These are phyloP conservation scores for Ips typographus DNA, from an alignment of 1,140 invertebrate genomes.

Conservation along the genomic window DNA sequence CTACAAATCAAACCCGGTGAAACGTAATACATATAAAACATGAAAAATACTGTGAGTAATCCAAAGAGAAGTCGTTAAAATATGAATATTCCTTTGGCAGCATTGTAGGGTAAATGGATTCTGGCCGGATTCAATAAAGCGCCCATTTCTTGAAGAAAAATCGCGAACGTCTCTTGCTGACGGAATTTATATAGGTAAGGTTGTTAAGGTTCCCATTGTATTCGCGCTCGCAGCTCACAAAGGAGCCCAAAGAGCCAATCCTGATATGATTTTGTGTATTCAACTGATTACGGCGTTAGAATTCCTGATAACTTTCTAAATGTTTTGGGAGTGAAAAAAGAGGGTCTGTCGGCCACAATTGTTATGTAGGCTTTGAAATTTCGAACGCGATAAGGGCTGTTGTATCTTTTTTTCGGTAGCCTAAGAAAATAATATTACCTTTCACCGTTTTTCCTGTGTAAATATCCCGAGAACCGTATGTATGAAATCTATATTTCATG, in stretches of 20 bases:
- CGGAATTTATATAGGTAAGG: slow-evolving; percentile 27
- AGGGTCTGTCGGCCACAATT: background rate
- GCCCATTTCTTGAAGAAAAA: slow-evolving; percentile 22
- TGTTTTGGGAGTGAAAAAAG: slow-evolving; percentile 18
- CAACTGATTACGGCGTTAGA: slow-evolving; percentile 23
- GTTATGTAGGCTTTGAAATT: no score
- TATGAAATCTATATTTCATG: no score
- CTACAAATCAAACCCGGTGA: no score
- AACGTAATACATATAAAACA: no score
- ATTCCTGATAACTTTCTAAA: slow-evolving; percentile 22
- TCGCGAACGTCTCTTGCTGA: slow-evolving; percentile 14
- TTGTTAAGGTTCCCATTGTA: slow-evolving; percentile 22
- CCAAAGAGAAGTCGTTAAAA: slow-evolving; percentile 10
- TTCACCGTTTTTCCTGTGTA: no score
- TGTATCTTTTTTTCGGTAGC: no score
- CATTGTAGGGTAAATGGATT: slow-evolving; percentile 15
- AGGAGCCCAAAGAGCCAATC: slow-evolving; percentile 11
- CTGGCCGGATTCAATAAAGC: slow-evolving; percentile 16
- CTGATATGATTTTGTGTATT: slow-evolving; percentile 25
- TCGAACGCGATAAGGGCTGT: no score
- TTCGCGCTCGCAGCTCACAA: slow-evolving; percentile 14
- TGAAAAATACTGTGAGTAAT: no score
- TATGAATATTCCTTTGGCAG: slow-evolving; percentile 8
- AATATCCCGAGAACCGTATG: no score
- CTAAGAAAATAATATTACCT: no score